phyloP scores from a whole-genome alignment of 2,888 invertebrate genomes.

The Fragum sueziense region DNA sequence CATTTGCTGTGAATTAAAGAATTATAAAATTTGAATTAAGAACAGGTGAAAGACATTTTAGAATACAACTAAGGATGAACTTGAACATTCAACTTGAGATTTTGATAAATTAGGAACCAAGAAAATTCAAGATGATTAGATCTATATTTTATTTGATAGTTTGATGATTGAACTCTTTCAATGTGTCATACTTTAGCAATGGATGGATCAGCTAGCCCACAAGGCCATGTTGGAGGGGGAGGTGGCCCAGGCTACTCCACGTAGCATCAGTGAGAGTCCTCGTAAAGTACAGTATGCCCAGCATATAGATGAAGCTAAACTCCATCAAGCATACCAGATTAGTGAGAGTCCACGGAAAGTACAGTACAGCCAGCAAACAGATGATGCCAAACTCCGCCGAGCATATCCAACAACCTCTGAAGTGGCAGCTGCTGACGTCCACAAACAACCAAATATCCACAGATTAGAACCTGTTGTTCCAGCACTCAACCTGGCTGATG shows the following conservation, averaged over 20 bases:
- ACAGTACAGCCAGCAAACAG: not conserved
- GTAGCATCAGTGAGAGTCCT: slow-evolving; percentile 2
- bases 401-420: not conserved
- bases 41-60: too few relatives aligned
- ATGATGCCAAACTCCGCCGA: not conserved
- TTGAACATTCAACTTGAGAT: too few relatives aligned
- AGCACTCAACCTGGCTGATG: not conserved
- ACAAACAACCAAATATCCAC: not conserved
- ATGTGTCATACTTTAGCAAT: slow-evolving; percentile 8
- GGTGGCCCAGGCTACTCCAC: not conserved
- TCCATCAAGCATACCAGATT: too few relatives aligned
- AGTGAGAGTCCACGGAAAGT: not conserved
- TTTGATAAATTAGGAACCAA: too few relatives aligned
- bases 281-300: not conserved
- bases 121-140: too few relatives aligned
- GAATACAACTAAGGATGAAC: too few relatives aligned
- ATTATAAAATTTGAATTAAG: too few relatives aligned
- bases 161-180: too few relatives aligned
- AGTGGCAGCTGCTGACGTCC: not conserved
- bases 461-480: not conserved
- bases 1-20: too few relatives aligned
- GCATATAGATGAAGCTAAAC: not conserved
- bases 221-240: slow-evolving; percentile 10
- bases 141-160: too few relatives aligned
- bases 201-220: slow-evolving; percentile 14